These are phyloP conservation scores for Folsomia candida DNA, from an alignment of 2,888 invertebrate genomes.

Conservation along the genomic window DNA sequence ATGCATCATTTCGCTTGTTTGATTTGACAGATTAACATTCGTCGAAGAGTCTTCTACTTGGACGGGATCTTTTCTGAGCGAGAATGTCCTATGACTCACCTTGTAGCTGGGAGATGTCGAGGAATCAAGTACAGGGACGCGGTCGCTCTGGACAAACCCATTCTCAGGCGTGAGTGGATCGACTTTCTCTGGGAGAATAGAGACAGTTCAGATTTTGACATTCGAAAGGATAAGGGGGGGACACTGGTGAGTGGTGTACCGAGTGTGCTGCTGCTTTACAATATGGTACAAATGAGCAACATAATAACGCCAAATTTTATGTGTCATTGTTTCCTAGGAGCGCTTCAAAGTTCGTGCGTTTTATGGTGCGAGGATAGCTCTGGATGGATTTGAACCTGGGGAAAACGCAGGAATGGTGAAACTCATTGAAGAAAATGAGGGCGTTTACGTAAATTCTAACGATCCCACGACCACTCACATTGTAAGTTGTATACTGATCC, in stretches of 20 bases:
- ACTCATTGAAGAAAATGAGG: slow-evolving; percentile 58
- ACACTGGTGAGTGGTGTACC: not conserved
- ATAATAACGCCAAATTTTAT: not conserved
- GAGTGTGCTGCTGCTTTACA: not conserved
- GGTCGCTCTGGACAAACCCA: slow-evolving; percentile 81
- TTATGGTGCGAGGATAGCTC: slow-evolving; percentile 44
- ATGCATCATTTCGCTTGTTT: not conserved
- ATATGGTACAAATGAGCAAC: not conserved
- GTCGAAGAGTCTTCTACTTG: slow-evolving; percentile 47
- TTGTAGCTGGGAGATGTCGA: slow-evolving; percentile 83
- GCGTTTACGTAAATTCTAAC: slow-evolving; percentile 67
- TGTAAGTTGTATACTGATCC: no score
- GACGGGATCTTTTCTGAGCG: slow-evolving; percentile 47
- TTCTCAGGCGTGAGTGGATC: slow-evolving; percentile 86
- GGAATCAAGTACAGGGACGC: slow-evolving; percentile 95
- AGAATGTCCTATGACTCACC: slow-evolving; percentile 65
- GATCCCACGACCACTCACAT: slow-evolving; percentile 87
- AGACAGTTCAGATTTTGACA: slow-evolving; percentile 57
- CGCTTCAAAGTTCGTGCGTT: slow-evolving; percentile 44
- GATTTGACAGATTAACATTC: slow-evolving; percentile 39
- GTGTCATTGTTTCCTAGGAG: slow-evolving; percentile 28
- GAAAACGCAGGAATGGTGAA: slow-evolving; percentile 44
- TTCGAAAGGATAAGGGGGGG: slow-evolving; percentile 28
- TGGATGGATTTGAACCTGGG: slow-evolving; percentile 42
- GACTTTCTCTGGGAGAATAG: slow-evolving; percentile 80